Percentiles rank a stretch among this genome's conserved stretches.
phyloP scores from a whole-genome alignment of 2,113 vertebrate species.

The Xiphophorus hellerii region DNA sequence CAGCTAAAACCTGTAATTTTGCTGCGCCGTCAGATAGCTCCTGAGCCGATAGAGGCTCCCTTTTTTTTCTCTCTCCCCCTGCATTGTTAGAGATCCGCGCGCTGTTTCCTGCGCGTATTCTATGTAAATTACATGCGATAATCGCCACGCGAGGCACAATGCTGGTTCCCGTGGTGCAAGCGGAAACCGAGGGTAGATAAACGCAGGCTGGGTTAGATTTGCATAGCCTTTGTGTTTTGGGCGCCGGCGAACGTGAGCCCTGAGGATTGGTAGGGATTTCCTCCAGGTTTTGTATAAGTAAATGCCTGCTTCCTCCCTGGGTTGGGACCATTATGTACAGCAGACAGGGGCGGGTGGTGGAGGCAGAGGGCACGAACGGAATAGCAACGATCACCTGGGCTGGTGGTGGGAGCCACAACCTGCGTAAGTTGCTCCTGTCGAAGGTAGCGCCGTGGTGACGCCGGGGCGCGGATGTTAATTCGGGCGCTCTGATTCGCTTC shows the following conservation, averaged over 20 bases:
- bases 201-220: conserved; percentile 79
- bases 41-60: conserved; percentile 75
- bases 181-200: conserved; percentile 79
- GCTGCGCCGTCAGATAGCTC: conserved; percentile 76
- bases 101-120: conserved; percentile 80
- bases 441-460: conserved; percentile 26
- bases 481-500: conserved; percentile 12
- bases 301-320: conserved; percentile 82
- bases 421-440: conserved; percentile 40
- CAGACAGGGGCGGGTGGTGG: conserved; percentile 77
- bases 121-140: conserved; percentile 84
- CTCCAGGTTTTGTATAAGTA: conserved; percentile 79
- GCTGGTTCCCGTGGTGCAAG: conserved; percentile 78
- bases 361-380: conserved; percentile 71
- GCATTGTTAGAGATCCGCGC: conserved; percentile 78
- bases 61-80: conserved; percentile 28
- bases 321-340: conserved; percentile 78
- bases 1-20: conserved; percentile 79
- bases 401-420: conserved; percentile 63
- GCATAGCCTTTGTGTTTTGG: conserved; percentile 80
- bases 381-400: conserved; percentile 76
- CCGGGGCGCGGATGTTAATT: conserved; percentile 22
- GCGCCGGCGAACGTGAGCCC: conserved; percentile 75
- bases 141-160: conserved; percentile 80
- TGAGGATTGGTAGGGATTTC: conserved; percentile 79